Conservation (phyloP, 2,888 invertebrate genomes). For the Neocrepidodera transversa region DNA sequence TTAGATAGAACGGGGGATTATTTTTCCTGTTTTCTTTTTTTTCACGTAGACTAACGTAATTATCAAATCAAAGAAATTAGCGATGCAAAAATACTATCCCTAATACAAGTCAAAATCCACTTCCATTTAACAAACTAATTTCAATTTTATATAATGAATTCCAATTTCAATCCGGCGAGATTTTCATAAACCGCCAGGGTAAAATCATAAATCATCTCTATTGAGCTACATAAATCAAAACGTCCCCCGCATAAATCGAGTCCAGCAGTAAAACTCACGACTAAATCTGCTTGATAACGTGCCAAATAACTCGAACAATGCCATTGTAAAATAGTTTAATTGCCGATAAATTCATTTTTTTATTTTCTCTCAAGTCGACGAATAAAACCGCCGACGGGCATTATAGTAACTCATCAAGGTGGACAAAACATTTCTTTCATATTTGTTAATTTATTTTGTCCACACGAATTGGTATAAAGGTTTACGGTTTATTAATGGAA, state of each 20-base stretch:
- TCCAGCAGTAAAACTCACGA: conserved; percentile 16
- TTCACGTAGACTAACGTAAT: too few relatives aligned
- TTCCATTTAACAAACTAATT: too few relatives aligned
- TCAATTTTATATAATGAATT: conserved; percentile 11
- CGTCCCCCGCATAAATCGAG: conserved; percentile 27
- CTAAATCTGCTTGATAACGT: conserved; percentile 34
- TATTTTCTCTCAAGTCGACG: conserved; percentile 22
- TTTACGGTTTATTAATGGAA: too few relatives aligned
- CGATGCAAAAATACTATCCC: too few relatives aligned
- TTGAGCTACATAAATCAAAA: conserved; percentile 25
- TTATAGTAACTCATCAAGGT: background rate
- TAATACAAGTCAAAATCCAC: too few relatives aligned
- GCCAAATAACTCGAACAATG: conserved; percentile 38
- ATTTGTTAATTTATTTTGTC: background rate
- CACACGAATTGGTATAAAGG: too few relatives aligned
- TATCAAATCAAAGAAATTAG: too few relatives aligned
- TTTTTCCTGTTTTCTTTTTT: too few relatives aligned
- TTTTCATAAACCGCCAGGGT: conserved; percentile 10
- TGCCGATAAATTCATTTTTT: conserved; percentile 43
- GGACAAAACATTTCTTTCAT: background rate
- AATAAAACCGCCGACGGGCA: conserved; percentile 14
- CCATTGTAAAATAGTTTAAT: conserved; percentile 42
- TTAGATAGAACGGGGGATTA: too few relatives aligned
- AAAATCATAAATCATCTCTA: conserved; percentile 23
- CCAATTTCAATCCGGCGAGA: conserved; percentile 2